Base-by-base conservation (phyloP, 2,797 vertebrate genomes). In the Propithecus deckenii region DNA sequence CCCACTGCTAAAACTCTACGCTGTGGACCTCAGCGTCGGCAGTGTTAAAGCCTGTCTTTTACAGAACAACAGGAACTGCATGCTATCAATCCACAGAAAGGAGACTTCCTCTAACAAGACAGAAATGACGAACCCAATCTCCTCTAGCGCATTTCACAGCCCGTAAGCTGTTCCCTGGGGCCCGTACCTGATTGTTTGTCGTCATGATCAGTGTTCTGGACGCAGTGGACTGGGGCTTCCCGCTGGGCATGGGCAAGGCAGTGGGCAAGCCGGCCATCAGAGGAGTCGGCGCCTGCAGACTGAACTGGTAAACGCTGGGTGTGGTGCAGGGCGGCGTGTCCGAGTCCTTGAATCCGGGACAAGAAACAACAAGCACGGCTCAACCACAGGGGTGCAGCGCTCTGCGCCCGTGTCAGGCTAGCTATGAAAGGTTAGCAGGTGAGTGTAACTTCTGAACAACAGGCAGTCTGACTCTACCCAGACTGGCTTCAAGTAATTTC, bases 311-410 rank as follows among this genome's bases (percentile, higher is more conserved):
- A 97, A 99, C 98, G 85, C 98, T 98, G 81, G 99, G 99, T 12
- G 98, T 98, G 48, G 98, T 98, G 98, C 99, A 99, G 83, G 99
- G 99, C 32, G 99, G 98, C 11, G 99, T 99, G 98, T 99, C 99
- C 0, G 99, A 99, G 98, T 99, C 99, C 99, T 99, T 84, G 75
- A 43, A 97, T 38, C 97, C 97, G 97, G 93, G 11, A 98, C 92
- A 98, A 97, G 97, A 97, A 94, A 97, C 91, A 92, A 96, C 86
- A 95, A 97, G 96, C 91, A 94, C 81, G 95, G 97, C 95, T 96
- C 85, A 57, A 81, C 96, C 96, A 96, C 93, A 93, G 57, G 97
- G 96, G 95, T 46, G 95, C 78, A 75, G 85, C 9, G 23, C 71
- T 13, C 28, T 14, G 22, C 1, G 30, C 59, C 57, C 13, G 25